A percentile compares a stretch with the other conserved stretches of the same genome.
phyloP scores from a whole-genome alignment of 23 tunicate species.

The Clavelina lepadiformis region DNA sequence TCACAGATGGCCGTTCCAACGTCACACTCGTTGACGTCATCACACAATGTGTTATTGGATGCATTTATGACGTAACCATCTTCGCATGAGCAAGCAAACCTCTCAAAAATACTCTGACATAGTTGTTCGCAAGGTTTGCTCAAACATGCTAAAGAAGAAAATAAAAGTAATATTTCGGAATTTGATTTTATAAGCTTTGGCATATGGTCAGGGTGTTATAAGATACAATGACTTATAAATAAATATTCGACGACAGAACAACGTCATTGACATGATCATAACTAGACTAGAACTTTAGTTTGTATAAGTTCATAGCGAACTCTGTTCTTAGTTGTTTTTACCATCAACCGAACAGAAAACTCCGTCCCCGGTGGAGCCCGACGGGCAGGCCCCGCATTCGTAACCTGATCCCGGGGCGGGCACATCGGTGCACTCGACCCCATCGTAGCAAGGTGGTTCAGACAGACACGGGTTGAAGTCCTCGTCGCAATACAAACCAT shows the following conservation, averaged over 20 bases:
- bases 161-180: too few relatives aligned
- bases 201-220: too few relatives aligned
- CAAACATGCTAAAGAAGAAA: slow-evolving; percentile 10
- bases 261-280: too few relatives aligned
- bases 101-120: background rate
- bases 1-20: slow-evolving; percentile 4
- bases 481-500: slow-evolving; percentile 23
- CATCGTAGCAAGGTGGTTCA: slow-evolving; percentile 1
- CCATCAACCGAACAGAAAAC: slow-evolving; percentile 9
- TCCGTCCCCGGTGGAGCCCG: slow-evolving; percentile 16
- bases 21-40: slow-evolving; percentile 43
- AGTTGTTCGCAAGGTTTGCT: slow-evolving; percentile 4
- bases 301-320: background rate
- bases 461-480: slow-evolving; percentile 27
- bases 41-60: slow-evolving; percentile 6
- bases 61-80: slow-evolving; percentile 17
- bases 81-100: slow-evolving; percentile 21
- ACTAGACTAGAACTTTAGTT: too few relatives aligned
- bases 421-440: slow-evolving; percentile 22
- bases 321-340: background rate
- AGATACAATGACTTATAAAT: too few relatives aligned
- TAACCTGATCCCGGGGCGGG: slow-evolving; percentile 31
- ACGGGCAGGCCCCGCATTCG: slow-evolving; percentile 31
- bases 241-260: too few relatives aligned
- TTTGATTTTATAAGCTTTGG: too few relatives aligned